A percentile compares a stretch with the other conserved stretches of the same genome.
Evolutionary conservation across 2,888 invertebrate genomes (phyloP).

Genomic region (Drosophila mulleri): DNA sequence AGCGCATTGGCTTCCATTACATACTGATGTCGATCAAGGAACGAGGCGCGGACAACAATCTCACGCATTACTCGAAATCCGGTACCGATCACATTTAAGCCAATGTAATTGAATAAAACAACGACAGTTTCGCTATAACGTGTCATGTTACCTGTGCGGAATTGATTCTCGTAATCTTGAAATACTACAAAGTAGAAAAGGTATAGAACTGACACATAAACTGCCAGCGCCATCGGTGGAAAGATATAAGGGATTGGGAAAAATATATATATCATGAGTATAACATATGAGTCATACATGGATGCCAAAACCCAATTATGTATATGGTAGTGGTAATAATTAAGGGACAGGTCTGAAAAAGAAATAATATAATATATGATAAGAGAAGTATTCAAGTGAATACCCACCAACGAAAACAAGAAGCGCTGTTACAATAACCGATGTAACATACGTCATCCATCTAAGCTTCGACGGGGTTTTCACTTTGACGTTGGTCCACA

Average conservation of each 20-base stretch:
- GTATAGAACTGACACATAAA: constrained; percentile 18
- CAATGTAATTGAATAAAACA: constrained; percentile 13
- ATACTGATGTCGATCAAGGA: constrained; percentile 62
- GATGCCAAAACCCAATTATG: constrained; percentile 32
- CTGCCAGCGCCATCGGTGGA: constrained; percentile 35
- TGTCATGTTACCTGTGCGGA: not conserved
- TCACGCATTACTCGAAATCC: constrained; percentile 59
- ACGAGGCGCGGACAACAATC: constrained; percentile 59
- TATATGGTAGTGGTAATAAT: constrained; percentile 26
- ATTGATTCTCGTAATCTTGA: not conserved
- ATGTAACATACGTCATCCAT: constrained; percentile 44
- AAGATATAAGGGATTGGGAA: constrained; percentile 47
- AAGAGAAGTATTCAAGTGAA: too few relatives aligned
- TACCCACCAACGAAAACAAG: constrained; percentile 41
- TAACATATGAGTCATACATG: constrained; percentile 50
- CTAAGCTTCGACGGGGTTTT: not conserved
- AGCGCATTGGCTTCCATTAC: constrained; percentile 52
- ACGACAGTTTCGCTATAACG: constrained; percentile 7
- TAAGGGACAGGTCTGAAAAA: constrained; percentile 8
- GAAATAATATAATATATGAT: not conserved
- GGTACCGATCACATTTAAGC: constrained; percentile 51
- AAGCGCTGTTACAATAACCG: constrained; percentile 26
- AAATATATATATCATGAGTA: constrained; percentile 56
- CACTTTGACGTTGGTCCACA: constrained; percentile 40
- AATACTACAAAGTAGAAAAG: constrained; percentile 4